Evolutionary conservation across 2,888 invertebrate species (phyloP).

Genomic region (Pammene fasciana): DNA sequence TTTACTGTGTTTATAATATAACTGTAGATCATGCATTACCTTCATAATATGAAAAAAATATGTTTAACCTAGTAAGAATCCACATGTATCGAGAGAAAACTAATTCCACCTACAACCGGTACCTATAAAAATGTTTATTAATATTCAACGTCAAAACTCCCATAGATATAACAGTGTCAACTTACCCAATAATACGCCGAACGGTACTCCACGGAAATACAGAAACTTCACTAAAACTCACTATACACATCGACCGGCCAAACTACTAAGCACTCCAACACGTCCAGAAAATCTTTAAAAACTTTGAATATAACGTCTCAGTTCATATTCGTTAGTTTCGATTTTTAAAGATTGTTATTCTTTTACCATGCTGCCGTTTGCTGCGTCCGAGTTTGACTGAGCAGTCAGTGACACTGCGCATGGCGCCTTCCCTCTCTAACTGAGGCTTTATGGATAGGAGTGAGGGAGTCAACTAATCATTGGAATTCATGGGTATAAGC

Average conservation of each 20-base stretch:
- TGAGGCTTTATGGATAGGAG: slow-evolving; percentile 41
- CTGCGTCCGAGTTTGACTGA: slow-evolving; percentile 67
- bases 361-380: slow-evolving; percentile 51
- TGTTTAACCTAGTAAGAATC: no score
- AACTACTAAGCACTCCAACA: slow-evolving; percentile 43
- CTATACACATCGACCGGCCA: slow-evolving; percentile 41
- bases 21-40: no score
- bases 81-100: not conserved
- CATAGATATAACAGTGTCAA: slow-evolving; percentile 51
- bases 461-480: slow-evolving; percentile 60
- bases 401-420: slow-evolving; percentile 81
- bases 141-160: slow-evolving; percentile 27
- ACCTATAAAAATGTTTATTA: slow-evolving; percentile 12
- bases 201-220: slow-evolving; percentile 65
- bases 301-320: slow-evolving; percentile 50
- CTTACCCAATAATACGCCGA: slow-evolving; percentile 69
- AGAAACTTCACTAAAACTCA: slow-evolving; percentile 48
- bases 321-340: slow-evolving; percentile 69
- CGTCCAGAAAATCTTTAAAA: slow-evolving; percentile 50
- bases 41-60: no score
- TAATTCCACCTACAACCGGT: slow-evolving; percentile 6
- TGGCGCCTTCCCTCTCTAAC: slow-evolving; percentile 63
- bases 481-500: slow-evolving; percentile 71
- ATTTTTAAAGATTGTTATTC: slow-evolving; percentile 44
- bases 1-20: not conserved